Percentiles rank a stretch among this genome's conserved stretches.
phyloP scores from a whole-genome alignment of 2,888 invertebrate genomes.

The Notodonta dromedarius region DNA sequence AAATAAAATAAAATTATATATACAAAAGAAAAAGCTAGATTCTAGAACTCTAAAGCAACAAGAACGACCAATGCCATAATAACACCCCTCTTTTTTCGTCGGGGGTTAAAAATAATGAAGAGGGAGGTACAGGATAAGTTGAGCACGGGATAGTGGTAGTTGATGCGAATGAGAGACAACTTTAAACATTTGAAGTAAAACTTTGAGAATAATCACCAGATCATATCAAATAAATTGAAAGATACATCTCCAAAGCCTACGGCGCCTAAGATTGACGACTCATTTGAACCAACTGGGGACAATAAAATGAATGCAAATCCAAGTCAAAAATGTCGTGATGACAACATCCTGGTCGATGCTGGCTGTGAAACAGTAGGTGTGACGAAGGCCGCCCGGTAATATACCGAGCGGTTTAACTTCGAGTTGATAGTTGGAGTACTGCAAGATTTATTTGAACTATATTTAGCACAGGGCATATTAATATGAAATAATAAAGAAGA shows the following conservation, averaged over 20 bases:
- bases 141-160: too few species aligned
- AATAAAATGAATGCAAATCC: slow-evolving; percentile 52
- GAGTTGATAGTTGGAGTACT: slow-evolving; percentile 8
- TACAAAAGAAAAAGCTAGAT: too few species aligned
- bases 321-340: slow-evolving; percentile 64
- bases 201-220: neutral
- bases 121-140: too few species aligned
- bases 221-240: neutral
- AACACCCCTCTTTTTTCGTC: too few species aligned
- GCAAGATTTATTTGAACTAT: neutral
- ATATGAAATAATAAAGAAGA: neutral
- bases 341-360: slow-evolving; percentile 66
- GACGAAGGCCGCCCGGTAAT: slow-evolving; percentile 68
- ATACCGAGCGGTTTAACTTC: slow-evolving; percentile 39
- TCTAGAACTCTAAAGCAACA: too few species aligned
- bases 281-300: slow-evolving; percentile 14
- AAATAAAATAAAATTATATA: too few species aligned
- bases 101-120: too few species aligned
- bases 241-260: slow-evolving; percentile 1
- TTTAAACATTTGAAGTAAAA: neutral
- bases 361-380: slow-evolving; percentile 66
- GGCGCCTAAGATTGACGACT: slow-evolving; percentile 12
- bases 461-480: neutral
- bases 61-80: too few species aligned
- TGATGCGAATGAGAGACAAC: too few species aligned